Conservation (phyloP, 2,113 vertebrate genomes). For the Crotalus helleri region DNA sequence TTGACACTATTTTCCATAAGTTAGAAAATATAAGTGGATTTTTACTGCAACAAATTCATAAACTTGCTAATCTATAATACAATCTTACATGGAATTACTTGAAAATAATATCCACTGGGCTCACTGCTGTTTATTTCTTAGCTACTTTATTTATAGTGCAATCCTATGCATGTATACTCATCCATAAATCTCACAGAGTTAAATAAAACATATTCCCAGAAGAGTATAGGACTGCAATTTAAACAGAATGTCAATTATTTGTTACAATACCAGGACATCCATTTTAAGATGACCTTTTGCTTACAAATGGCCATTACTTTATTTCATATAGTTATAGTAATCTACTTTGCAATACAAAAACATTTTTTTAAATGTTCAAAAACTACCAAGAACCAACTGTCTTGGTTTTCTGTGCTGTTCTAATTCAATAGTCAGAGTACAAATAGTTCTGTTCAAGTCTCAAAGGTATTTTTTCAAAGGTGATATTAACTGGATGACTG, state of each 20-base stretch:
- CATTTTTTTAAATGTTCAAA: not conserved
- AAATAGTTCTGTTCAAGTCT: not conserved
- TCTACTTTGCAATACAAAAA: not conserved
- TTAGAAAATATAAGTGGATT: constrained; percentile 33
- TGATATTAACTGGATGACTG: too few relatives aligned
- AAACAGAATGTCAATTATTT: not conserved
- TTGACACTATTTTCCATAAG: constrained; percentile 46
- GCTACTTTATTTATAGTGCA: not conserved
- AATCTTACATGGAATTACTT: not conserved
- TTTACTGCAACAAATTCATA: constrained; percentile 47
- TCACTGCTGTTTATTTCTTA: not conserved
- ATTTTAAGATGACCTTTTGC: not conserved
- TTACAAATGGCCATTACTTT: not conserved
- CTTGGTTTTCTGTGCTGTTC: not conserved
- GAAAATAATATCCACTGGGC: not conserved
- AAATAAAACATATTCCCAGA: not conserved
- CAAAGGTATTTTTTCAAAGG: too few relatives aligned
- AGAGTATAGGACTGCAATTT: not conserved
- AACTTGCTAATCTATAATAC: not conserved
- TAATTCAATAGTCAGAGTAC: not conserved
- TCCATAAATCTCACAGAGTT: not conserved
- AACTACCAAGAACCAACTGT: not conserved
- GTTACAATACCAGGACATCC: not conserved
- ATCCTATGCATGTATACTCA: not conserved
- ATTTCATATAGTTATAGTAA: not conserved